Evolutionary conservation across 2,797 vertebrate genomes (phyloP).

Genomic region (Astyanax mexicanus): DNA sequence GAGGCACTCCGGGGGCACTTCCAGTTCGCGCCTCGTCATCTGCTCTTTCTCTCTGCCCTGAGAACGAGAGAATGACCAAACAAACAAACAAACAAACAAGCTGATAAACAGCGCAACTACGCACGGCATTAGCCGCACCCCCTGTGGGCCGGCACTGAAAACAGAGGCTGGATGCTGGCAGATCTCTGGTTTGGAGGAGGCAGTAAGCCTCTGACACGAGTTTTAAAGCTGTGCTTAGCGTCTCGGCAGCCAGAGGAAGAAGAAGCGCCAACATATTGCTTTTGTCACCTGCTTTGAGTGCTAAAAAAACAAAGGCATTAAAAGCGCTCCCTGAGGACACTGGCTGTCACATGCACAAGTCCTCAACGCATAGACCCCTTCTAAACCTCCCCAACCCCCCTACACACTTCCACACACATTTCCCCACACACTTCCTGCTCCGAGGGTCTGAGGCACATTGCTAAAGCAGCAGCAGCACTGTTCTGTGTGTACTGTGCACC

Average conservation of each 20-base stretch:
- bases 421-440: background rate
- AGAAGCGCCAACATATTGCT: slow-evolving; percentile 30
- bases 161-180: background rate
- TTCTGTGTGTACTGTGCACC: background rate
- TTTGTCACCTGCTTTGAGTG: slow-evolving; percentile 40
- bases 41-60: background rate
- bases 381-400: slow-evolving; percentile 7
- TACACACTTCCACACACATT: too few relatives aligned
- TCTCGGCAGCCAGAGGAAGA: background rate
- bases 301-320: slow-evolving; percentile 17
- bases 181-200: background rate
- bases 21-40: slow-evolving; percentile 20
- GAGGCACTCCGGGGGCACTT: slow-evolving; percentile 20
- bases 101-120: background rate
- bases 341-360: slow-evolving; percentile 18
- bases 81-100: background rate
- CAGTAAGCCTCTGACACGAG: background rate
- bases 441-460: background rate
- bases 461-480: background rate
- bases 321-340: slow-evolving; percentile 24
- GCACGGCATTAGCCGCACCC: background rate
- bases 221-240: background rate
- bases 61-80: too few relatives aligned
- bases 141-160: background rate
- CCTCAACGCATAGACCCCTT: slow-evolving; percentile 8